Conservation (phyloP, 2,113 vertebrate species). For the Anthoscopus minutus region DNA sequence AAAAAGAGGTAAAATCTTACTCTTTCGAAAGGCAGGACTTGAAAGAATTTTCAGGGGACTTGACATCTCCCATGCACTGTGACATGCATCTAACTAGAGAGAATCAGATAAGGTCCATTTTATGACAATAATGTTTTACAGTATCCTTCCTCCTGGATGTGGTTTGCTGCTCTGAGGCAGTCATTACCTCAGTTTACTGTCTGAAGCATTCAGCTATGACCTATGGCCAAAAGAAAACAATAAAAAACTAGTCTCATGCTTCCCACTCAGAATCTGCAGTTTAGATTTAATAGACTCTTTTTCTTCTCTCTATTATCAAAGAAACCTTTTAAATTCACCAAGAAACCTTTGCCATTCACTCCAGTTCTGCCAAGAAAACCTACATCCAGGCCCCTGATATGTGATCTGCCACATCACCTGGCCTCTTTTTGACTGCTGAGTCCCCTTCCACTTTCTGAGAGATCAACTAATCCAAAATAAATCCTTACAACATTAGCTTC, state of each 20-base stretch:
- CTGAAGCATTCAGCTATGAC: background rate
- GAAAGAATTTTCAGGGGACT: background rate
- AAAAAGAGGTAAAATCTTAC: background rate
- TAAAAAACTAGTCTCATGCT: background rate
- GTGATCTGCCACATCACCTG: background rate
- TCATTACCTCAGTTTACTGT: background rate
- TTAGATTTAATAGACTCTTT: background rate
- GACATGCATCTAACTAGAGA: background rate
- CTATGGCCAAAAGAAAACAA: background rate
- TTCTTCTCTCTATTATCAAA: background rate
- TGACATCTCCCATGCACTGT: background rate
- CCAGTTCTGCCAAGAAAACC: background rate
- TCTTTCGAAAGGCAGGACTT: background rate
- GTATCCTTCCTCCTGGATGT: background rate
- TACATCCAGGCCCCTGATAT: background rate
- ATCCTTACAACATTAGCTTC: background rate
- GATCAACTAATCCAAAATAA: background rate
- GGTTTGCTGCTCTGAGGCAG: background rate
- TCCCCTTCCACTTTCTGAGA: background rate
- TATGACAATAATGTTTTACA: background rate
- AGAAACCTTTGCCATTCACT: background rate
- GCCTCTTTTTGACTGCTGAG: background rate
- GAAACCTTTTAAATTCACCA: background rate
- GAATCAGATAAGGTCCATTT: background rate
- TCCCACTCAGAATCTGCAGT: background rate